These are phyloP conservation scores for Sebastes iracundus DNA, from an alignment of 2,797 vertebrate genomes.

Conservation along the genomic window DNA sequence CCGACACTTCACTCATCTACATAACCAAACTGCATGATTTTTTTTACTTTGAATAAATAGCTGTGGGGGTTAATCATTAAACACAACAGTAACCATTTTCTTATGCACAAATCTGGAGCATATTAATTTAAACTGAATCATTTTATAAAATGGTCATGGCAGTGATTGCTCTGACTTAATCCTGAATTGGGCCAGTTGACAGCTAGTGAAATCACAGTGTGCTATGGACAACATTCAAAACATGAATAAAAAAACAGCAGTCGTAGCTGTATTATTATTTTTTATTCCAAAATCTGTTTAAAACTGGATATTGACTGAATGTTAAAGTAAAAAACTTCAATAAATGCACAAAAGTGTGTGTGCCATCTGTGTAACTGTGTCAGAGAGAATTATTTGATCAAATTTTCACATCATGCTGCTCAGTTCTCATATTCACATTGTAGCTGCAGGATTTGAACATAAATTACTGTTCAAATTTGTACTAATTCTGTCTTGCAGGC, in stretches of 20 bases:
- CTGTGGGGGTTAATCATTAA: slow-evolving; percentile 9
- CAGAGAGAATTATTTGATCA: slow-evolving; percentile 2
- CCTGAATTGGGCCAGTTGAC: neutral
- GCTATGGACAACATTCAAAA: neutral
- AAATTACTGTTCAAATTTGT: neutral
- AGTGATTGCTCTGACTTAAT: neutral
- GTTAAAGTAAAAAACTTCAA: neutral
- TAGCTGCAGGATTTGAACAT: neutral
- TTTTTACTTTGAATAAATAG: slow-evolving; percentile 5
- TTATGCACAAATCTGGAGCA: slow-evolving; percentile 1
- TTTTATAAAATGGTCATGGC: neutral
- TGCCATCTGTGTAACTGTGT: neutral
- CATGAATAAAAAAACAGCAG: neutral
- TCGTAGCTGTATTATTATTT: neutral
- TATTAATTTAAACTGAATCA: neutral
- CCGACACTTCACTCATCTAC: neutral
- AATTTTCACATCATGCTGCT: neutral
- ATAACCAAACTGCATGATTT: slow-evolving; percentile 10
- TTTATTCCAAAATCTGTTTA: neutral
- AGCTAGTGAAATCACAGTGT: neutral
- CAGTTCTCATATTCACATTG: neutral
- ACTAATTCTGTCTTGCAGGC: neutral
- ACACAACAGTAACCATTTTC: slow-evolving; percentile 1
- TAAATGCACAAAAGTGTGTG: neutral
- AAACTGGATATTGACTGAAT: neutral